Evolutionary conservation across 2,888 invertebrate species (phyloP).

Genomic region (Danaus chrysippus): DNA sequence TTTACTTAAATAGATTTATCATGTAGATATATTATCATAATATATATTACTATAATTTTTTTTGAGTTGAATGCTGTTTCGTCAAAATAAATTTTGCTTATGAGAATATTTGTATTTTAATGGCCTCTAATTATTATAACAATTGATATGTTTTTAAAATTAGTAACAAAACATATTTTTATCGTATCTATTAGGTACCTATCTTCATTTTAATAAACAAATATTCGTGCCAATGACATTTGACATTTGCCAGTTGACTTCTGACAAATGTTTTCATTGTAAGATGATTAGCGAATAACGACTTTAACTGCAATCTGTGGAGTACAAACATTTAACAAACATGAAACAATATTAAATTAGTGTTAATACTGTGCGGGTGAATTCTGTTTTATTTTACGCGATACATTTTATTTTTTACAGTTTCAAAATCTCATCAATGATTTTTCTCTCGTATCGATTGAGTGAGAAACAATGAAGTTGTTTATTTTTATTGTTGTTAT

Average conservation of each 20-base stretch:
- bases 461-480: conserved; percentile 14
- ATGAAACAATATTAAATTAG: conserved; percentile 1
- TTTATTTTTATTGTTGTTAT: conserved; percentile 22
- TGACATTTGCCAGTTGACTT: neutral
- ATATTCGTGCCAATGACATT: neutral
- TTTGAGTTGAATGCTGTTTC: too few relatives aligned
- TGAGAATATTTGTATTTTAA: too few relatives aligned
- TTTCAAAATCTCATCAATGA: neutral
- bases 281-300: neutral
- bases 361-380: neutral
- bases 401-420: neutral
- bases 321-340: neutral
- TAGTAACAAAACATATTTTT: too few relatives aligned
- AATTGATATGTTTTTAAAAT: too few relatives aligned
- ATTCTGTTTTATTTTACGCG: neutral
- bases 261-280: conserved; percentile 4
- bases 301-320: neutral
- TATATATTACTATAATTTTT: too few relatives aligned
- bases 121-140: too few relatives aligned
- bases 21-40: too few relatives aligned
- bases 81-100: too few relatives aligned
- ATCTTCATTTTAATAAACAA: too few relatives aligned
- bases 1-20: too few relatives aligned
- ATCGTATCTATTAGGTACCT: too few relatives aligned
- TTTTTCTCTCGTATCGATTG: neutral